These are phyloP conservation scores for Podarcis siculus DNA, from an alignment of 2,797 vertebrate genomes.

Conservation along the genomic window DNA sequence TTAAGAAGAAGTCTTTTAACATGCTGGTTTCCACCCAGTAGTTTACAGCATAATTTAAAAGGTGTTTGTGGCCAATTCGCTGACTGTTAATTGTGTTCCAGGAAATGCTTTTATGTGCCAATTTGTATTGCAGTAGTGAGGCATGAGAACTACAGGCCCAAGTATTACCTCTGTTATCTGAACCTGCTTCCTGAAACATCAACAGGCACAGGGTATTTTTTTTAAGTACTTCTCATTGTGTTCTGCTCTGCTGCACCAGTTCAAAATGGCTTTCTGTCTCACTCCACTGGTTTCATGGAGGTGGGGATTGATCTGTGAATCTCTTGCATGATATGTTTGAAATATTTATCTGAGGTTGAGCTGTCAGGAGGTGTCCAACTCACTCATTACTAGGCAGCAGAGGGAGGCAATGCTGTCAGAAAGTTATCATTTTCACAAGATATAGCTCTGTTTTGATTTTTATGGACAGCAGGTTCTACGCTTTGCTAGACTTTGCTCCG, in stretches of 20 bases:
- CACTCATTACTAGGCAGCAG: constrained; percentile 71
- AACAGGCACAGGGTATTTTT: constrained; percentile 19
- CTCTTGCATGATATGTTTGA: constrained; percentile 74
- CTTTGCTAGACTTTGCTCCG: constrained; percentile 48
- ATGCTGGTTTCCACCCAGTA: background rate
- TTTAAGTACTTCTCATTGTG: constrained; percentile 50
- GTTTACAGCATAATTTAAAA: background rate
- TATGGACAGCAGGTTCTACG: constrained; percentile 53
- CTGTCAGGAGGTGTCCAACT: constrained; percentile 73
- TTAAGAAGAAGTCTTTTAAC: background rate
- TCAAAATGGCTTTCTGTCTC: constrained; percentile 72
- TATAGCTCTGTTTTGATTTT: constrained; percentile 61
- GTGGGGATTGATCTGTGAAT: constrained; percentile 75
- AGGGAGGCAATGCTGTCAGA: constrained; percentile 68
- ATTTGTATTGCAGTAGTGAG: background rate
- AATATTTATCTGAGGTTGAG: constrained; percentile 74
- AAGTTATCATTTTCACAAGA: constrained; percentile 64
- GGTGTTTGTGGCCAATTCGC: background rate
- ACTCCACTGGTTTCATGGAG: constrained; percentile 64
- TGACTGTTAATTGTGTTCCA: constrained; percentile 12
- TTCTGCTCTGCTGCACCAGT: constrained; percentile 61
- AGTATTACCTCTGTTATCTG: constrained; percentile 38
- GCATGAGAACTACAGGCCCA: constrained; percentile 19
- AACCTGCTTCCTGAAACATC: constrained; percentile 10
- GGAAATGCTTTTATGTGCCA: background rate